A percentile compares a stretch with the other conserved stretches of the same genome.
Conservation (phyloP, 1,140 invertebrate genomes). For the Teleogryllus occipitalis region DNA sequence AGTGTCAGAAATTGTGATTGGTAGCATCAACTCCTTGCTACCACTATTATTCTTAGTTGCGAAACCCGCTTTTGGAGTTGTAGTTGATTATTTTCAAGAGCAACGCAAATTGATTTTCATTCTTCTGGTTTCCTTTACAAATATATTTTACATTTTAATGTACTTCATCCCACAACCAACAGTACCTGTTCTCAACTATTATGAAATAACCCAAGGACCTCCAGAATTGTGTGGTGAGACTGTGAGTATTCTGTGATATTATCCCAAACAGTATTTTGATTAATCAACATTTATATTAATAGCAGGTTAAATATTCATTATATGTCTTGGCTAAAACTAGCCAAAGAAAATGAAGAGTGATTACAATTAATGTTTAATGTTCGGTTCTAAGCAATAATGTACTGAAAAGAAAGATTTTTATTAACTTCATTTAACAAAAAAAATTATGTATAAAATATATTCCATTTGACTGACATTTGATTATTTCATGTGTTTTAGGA, state of each 20-base stretch:
- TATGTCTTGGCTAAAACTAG: too few relatives aligned
- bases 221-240: neutral
- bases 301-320: too few relatives aligned
- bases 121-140: constrained; percentile 49
- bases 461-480: too few relatives aligned
- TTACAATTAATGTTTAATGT: too few relatives aligned
- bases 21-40: constrained; percentile 55
- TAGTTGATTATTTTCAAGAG: constrained; percentile 46
- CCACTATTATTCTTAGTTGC: constrained; percentile 62
- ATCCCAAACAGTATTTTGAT: neutral
- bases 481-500: too few relatives aligned
- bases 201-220: neutral
- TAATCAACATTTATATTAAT: too few relatives aligned
- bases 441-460: too few relatives aligned
- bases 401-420: too few relatives aligned
- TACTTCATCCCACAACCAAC: constrained; percentile 50
- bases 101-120: constrained; percentile 62
- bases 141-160: constrained; percentile 50
- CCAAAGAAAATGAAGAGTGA: too few relatives aligned
- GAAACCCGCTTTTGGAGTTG: constrained; percentile 61
- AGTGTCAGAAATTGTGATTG: constrained; percentile 61
- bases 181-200: neutral
- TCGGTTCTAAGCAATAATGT: too few relatives aligned
- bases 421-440: too few relatives aligned
- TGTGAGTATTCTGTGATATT: neutral